Conservation (phyloP, 2,113 vertebrate genomes). For the Capreolus pygargus region DNA sequence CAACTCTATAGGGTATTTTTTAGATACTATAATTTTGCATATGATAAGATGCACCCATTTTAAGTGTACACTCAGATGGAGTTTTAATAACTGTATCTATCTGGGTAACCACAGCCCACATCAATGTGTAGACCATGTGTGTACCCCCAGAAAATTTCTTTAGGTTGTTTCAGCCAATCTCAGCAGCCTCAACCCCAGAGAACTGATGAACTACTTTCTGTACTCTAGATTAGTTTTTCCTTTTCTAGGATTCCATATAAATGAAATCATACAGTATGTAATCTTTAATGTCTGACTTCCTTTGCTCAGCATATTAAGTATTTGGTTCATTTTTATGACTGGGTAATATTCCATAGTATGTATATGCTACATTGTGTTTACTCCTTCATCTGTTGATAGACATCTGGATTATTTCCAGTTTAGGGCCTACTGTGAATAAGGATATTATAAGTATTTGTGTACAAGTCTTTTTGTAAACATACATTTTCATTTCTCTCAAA, state of each 20-base stretch:
- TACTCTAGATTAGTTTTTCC: background rate
- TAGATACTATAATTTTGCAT: background rate
- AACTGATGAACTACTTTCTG: background rate
- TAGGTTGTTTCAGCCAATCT: background rate
- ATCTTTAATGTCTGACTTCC: background rate
- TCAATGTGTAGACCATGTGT: background rate
- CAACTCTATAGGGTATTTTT: background rate
- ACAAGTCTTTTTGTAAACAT: background rate
- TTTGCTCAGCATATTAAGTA: background rate
- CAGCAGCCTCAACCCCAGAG: no score
- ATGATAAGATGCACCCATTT: background rate
- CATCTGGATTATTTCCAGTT: background rate
- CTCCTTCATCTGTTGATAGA: background rate
- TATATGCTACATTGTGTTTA: background rate
- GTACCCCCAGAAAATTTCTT: background rate
- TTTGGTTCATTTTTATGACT: background rate
- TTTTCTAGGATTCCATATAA: background rate
- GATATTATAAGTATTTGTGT: background rate
- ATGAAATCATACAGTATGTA: background rate
- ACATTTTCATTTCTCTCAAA: background rate
- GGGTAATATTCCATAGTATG: background rate
- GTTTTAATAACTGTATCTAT: background rate
- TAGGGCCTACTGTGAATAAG: background rate
- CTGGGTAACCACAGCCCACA: background rate
- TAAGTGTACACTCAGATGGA: background rate